Percentiles rank a stretch among this genome's conserved stretches.
These are phyloP conservation scores for Erythrolamprus reginae DNA, from an alignment of 2,113 vertebrate species.

Conservation along the genomic window DNA sequence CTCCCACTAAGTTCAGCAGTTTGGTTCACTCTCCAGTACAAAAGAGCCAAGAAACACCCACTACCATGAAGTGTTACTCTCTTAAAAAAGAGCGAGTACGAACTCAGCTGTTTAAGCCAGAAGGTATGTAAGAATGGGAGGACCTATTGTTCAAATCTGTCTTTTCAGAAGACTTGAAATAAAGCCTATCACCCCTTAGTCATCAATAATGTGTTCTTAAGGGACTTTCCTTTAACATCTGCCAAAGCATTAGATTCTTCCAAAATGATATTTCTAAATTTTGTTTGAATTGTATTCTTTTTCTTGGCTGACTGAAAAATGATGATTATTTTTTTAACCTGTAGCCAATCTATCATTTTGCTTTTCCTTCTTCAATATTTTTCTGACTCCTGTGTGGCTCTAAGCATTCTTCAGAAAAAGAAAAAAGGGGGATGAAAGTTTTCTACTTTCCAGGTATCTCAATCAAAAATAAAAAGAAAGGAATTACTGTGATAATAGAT, in stretches of 20 bases:
- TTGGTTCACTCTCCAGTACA: fast-evolving
- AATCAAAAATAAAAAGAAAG: background rate
- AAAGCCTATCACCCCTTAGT: background rate
- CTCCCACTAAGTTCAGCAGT: conserved; percentile 46
- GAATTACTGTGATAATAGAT: background rate
- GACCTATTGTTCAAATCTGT: background rate
- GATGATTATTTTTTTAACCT: background rate
- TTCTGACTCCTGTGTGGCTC: background rate
- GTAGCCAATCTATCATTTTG: background rate
- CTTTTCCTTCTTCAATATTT: background rate
- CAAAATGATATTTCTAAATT: background rate
- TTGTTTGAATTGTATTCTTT: background rate
- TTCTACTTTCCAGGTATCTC: background rate
- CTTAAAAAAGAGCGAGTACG: conserved; percentile 32
- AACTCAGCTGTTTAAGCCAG: conserved; percentile 68
- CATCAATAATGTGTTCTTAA: background rate
- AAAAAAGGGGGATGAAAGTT: background rate
- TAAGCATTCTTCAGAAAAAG: background rate
- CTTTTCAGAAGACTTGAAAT: background rate
- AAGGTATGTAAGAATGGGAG: conserved; percentile 65
- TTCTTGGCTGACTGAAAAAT: background rate
- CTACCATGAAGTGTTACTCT: background rate
- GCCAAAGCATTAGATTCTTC: background rate
- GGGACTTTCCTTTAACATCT: background rate
- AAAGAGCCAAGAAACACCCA: conserved; percentile 55